phyloP scores from a whole-genome alignment of 2,888 invertebrate species.

The Pasiphila rectangulata region DNA sequence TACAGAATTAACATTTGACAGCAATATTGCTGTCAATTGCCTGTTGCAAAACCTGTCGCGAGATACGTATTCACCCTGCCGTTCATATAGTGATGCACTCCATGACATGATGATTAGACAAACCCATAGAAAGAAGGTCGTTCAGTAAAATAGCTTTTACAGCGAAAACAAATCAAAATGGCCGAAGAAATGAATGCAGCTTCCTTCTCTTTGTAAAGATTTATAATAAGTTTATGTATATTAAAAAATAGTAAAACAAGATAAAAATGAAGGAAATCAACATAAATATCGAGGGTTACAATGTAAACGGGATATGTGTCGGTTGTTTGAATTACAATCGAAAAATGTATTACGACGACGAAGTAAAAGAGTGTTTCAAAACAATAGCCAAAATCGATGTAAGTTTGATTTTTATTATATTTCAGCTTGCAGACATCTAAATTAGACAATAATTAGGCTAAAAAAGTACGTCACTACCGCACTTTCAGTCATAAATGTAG shows the following conservation, averaged over 20 bases:
- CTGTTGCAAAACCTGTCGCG: no score
- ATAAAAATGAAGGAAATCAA: slow-evolving; percentile 68
- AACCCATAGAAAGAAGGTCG: no score
- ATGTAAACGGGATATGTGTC: slow-evolving; percentile 74
- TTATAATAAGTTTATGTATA: slow-evolving; percentile 32
- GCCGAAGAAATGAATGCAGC: slow-evolving; percentile 72
- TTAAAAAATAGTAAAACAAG: background rate
- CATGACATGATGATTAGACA: no score
- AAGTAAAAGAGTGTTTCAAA: slow-evolving; percentile 58
- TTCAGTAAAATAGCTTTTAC: no score
- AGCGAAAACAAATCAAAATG: slow-evolving; percentile 60
- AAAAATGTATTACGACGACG: slow-evolving; percentile 59
- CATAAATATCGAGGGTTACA: slow-evolving; percentile 74
- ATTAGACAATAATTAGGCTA: background rate
- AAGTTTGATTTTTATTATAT: slow-evolving; percentile 38
- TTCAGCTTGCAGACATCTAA: background rate
- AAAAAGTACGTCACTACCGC: background rate
- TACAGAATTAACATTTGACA: no score
- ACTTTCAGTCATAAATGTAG: slow-evolving; percentile 38
- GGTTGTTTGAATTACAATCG: slow-evolving; percentile 71
- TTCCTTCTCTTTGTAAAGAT: slow-evolving; percentile 51
- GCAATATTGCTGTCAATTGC: no score
- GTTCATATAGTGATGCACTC: no score
- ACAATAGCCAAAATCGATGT: slow-evolving; percentile 66
- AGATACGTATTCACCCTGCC: no score